Base-by-base conservation (phyloP, 2,888 invertebrate species). In the Troides aeacus region DNA sequence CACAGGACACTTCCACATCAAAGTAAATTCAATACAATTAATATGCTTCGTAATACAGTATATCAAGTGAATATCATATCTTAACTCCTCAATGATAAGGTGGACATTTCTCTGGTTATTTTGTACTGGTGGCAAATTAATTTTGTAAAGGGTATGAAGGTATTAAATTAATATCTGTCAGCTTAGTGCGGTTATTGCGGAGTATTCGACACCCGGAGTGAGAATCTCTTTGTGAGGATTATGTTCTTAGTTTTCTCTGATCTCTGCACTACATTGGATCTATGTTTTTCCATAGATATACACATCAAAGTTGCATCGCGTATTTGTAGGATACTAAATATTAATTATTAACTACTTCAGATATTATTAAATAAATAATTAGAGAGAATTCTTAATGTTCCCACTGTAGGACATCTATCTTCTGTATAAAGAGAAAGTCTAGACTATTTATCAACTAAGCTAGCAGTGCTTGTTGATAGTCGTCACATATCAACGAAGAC, bases 131-230 rank as follows among this genome's bases (percentile, higher is more conserved):
- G 75, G 68, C 75, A 70, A 73, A 68, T n/a, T 70, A 68, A 71
- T 61, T 74, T 74, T 66, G 70, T 71, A 68, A 71, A 69, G 73
- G 70, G 72, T 74, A 73, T 79, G 50, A 78, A 74, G 80, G 82
- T 80, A 82, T 74, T 81, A 82, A 46, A 87, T 89, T 88, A 89
- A 88, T 89, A 88, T 84, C 81, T 81, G 82, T 78, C 84, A 81
- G 84, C 82, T 87, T 84, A 83, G 60, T 66, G 79, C 77, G 81
- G 76, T 79, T 79, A 82, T 83, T 84, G 82, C 81, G 81, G 82
- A 53, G 79, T 79, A 84, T 86, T 86, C 85, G 87, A 89, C 87
- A 87, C 88, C 84, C 77, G 76, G 84, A 88, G 87, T 86, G 89
- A 21, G 63, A 50, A 63, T 71, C 77, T 75, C 82, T 88, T 89